Conservation (phyloP, 2,113 vertebrate genomes). For the Dolichallabes microphthalmus region DNA sequence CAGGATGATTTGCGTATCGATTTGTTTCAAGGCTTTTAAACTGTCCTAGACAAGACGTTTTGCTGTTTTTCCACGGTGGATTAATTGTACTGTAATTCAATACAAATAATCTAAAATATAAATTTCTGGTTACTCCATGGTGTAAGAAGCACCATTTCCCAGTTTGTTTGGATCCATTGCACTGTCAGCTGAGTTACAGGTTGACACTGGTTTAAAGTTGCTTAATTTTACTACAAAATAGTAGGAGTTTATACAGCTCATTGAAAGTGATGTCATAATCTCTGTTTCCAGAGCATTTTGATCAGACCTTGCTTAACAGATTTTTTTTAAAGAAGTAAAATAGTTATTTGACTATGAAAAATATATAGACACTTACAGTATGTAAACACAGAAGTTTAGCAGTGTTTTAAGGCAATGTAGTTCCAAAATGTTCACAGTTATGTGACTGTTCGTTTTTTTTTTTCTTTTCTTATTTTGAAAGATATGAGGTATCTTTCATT, state of each 20-base stretch:
- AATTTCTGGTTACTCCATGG: background rate
- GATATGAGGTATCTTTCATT: background rate
- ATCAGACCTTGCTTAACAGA: background rate
- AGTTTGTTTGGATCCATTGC: background rate
- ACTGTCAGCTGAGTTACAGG: background rate
- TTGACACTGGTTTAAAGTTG: background rate
- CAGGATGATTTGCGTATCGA: conserved; percentile 34
- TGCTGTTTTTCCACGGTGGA: background rate
- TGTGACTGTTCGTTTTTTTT: background rate
- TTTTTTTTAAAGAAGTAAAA: background rate
- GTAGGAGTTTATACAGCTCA: background rate
- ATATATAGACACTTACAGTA: background rate
- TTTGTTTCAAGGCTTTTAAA: conserved; percentile 36
- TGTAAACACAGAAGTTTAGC: background rate
- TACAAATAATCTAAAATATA: background rate
- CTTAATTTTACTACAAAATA: background rate
- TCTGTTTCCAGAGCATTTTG: background rate
- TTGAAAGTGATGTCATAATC: background rate
- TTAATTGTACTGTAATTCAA: background rate
- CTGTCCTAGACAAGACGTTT: conserved; percentile 13
- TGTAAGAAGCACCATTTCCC: background rate
- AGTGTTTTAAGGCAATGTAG: background rate
- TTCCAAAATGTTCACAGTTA: background rate
- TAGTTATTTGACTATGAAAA: background rate
- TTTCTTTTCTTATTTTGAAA: background rate